Conservation (phyloP, 2,888 invertebrate genomes). For the Drosophila subquinaria region DNA sequence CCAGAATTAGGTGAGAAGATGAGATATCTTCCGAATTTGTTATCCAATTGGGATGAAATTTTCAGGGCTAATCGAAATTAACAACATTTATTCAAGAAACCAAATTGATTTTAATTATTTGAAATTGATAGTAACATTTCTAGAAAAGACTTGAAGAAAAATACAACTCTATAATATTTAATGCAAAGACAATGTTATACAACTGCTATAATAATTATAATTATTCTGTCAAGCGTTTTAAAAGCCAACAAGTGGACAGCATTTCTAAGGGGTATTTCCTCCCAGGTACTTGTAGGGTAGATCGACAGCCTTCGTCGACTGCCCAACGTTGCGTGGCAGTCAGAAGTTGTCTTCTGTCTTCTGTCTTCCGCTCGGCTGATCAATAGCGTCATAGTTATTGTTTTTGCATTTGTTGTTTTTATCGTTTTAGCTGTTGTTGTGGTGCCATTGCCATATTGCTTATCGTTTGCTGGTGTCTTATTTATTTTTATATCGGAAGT, state of each 20-base stretch:
- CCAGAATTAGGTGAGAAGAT: no score
- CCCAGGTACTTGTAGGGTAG: background rate
- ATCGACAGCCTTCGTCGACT: conserved; percentile 27
- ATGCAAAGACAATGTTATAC: background rate
- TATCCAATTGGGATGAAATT: no score
- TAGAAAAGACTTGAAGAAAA: background rate
- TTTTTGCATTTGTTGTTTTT: background rate
- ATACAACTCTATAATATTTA: background rate
- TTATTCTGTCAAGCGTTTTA: conserved; percentile 19
- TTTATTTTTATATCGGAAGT: conserved; percentile 61
- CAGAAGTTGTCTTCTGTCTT: conserved; percentile 10
- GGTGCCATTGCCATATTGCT: conserved; percentile 27
- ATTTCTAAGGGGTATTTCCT: conserved; percentile 10
- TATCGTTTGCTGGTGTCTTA: conserved; percentile 29
- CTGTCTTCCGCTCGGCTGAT: conserved; percentile 49
- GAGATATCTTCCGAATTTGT: no score
- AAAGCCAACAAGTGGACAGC: conserved; percentile 16
- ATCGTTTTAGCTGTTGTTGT: conserved; percentile 1
- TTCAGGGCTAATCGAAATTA: no score
- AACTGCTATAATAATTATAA: background rate
- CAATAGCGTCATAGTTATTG: conserved; percentile 41
- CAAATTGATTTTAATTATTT: no score
- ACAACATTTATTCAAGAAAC: no score
- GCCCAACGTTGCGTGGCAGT: conserved; percentile 50
- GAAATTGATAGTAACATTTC: no score